phyloP scores from a whole-genome alignment of 2,797 vertebrate species.

The Bradypus variegatus region DNA sequence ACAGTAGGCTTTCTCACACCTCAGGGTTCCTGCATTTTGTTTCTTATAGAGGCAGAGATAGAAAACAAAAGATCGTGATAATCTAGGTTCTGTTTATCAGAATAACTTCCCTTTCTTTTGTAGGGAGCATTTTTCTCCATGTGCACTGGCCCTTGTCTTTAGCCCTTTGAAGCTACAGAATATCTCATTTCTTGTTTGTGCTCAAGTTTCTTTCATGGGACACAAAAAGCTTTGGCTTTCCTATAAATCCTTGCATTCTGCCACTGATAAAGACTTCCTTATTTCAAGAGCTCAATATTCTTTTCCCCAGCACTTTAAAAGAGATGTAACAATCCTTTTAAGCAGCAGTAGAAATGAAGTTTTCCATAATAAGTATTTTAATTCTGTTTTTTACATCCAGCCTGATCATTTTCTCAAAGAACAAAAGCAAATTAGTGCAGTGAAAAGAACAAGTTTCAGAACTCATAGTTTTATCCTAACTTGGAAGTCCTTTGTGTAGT shows the following conservation, averaged over 20 bases:
- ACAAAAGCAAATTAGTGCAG: neutral
- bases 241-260: neutral
- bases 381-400: neutral
- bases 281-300: neutral
- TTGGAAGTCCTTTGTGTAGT: neutral
- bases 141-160: neutral
- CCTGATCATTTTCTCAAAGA: slow-evolving; percentile 24
- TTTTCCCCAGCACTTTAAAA: slow-evolving; percentile 2
- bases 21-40: neutral
- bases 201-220: neutral
- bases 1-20: neutral
- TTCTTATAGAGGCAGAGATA: neutral
- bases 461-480: neutral
- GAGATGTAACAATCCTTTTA: neutral
- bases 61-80: neutral
- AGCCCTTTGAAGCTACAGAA: neutral
- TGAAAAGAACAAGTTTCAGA: slow-evolving; percentile 9
- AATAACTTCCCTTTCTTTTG: neutral
- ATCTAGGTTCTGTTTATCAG: neutral
- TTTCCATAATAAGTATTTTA: slow-evolving; percentile 22
- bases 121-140: neutral
- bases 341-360: neutral
- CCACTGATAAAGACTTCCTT: neutral
- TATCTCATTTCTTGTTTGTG: neutral
- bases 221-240: neutral